These are phyloP conservation scores for Merluccius polli DNA, from an alignment of 2,797 vertebrate species.

Conservation along the genomic window DNA sequence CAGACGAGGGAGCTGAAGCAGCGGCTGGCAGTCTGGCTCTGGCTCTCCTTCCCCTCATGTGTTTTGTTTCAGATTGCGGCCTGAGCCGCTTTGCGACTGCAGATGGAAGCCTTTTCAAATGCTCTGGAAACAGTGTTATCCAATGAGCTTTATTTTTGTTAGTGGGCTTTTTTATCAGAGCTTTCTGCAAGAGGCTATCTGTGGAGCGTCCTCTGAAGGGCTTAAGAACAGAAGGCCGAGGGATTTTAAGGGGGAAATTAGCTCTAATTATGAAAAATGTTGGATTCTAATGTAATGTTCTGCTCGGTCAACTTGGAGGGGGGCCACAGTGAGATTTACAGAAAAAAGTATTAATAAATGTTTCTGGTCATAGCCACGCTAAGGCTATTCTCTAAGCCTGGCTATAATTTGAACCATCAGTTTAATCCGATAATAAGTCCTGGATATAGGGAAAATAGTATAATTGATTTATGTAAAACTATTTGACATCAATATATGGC, in stretches of 20 bases:
- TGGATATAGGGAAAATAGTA: no score
- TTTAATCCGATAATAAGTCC: no score
- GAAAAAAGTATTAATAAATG: no score
- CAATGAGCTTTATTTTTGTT: conserved; percentile 53
- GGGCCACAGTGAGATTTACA: background rate
- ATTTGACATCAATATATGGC: no score
- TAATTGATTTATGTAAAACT: no score
- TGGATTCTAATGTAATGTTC: background rate
- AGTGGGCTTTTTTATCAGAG: conserved; percentile 51
- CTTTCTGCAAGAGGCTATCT: conserved; percentile 35
- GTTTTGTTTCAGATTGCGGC: conserved; percentile 40
- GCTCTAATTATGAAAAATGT: background rate
- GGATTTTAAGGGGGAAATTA: background rate
- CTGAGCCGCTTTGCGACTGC: conserved; percentile 32
- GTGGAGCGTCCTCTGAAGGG: conserved; percentile 37
- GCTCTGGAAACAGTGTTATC: conserved; percentile 37
- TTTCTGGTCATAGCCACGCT: no score
- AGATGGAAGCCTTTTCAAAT: conserved; percentile 50
- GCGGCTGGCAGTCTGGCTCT: conserved; percentile 52
- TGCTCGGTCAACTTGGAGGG: background rate
- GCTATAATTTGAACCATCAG: no score
- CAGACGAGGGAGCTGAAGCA: conserved; percentile 63
- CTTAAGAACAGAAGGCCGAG: conserved; percentile 17
- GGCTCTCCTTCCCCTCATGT: conserved; percentile 29
- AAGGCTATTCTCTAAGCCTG: no score